Evolutionary conservation across 2,113 vertebrate species (phyloP), one percentile per base, ranked within the genome.

Genomic region (Acanthisitta chloris): DNA sequence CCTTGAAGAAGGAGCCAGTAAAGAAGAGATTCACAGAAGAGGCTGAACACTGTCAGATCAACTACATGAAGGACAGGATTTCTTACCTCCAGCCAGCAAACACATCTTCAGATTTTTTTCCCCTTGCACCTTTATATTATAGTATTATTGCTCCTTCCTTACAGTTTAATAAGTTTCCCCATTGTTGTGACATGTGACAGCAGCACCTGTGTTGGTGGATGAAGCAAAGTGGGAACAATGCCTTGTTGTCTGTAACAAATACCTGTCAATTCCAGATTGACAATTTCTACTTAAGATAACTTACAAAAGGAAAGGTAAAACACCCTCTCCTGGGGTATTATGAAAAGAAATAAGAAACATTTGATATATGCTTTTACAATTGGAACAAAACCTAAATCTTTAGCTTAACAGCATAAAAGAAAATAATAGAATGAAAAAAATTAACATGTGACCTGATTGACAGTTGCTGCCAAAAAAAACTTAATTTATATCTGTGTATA

Each of bases 221-320:
- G 92, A 96, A 91, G 94, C 78, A 51, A 90, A 86, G 57, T 17
- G 42, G 66, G 96, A 97, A 97, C 94, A 88, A 93, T 90, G 96
- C 88, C 59, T 96, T 98, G 97, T 97, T 97, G 97, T 97, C 94
- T 88, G 78, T 95, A 96, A 98, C 97, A 97, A 97, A 98, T 95
- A 95, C 94, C 90, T 98, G 97, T 96, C 97, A 97, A 89, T 97
- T 97, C 78, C 31, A 97, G 95, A 96, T 72, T 97, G 98, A 98
- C 97, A 96, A 97, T 97, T 97, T 97, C 94, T 92, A 95, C 97
- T 96, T 97, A 96, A 73, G 95, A 81, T 95, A 97, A 97, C 92
- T 96, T 95, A 87, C 81, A 93, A 74, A 84, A 90, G 81, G 90
- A 95, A 94, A 96, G 94, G 82, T 92, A 97, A 94, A 97, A 97